Evolutionary conservation across 2,113 vertebrate genomes (phyloP), one percentile per base, ranked within the genome.

Genomic region (Hippocampus abdominalis): DNA sequence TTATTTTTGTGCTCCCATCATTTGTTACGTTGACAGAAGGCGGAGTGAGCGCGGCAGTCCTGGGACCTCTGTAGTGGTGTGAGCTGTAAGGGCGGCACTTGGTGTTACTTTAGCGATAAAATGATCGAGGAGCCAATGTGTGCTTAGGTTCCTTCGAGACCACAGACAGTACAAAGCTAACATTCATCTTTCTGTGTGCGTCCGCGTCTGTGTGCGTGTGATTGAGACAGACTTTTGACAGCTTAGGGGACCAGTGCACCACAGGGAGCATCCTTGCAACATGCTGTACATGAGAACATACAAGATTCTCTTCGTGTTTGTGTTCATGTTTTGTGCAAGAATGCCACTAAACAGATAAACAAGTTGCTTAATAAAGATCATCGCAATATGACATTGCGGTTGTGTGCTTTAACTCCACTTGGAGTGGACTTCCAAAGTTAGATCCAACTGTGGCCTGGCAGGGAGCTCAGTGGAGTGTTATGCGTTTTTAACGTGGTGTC

Each of bases 401-500:
- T 29, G 70, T 23, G 21, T 21, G 4, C 62, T 44, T 23, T 23
- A 42, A 63, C 20, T 36, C 20, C 49, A 12, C 15, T 42, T 15
- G 27, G 69, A 46, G 68, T 71, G 70, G 88, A 84, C 86, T 83
- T 68, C 84, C 69, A 88, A 90, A 89, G 84, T 81, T 46, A 81
- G 59, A 83, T 70, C 64, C 62, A 73, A 57, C 83, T 73, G 75
- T 74, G 23, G 74, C 72, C 44, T 12, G 8, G 36, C 23, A 68
- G 72, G 67, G 73, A 21, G 36, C 63, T 68, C 79, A 87, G 70
- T 63, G 1, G 64, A 70, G 80, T 68, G 60, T 77, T 78, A 82
- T 81, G 77, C 75, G 63, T 88, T 84, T 89, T 82, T 88, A 91
- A 87, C 80, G 81, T 88, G 88, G 80, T 68, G 49, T 83, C 72